Percentiles rank a stretch among this genome's conserved stretches.
Conservation (phyloP, 2,888 invertebrate genomes). For the Agonopterix arenella region DNA sequence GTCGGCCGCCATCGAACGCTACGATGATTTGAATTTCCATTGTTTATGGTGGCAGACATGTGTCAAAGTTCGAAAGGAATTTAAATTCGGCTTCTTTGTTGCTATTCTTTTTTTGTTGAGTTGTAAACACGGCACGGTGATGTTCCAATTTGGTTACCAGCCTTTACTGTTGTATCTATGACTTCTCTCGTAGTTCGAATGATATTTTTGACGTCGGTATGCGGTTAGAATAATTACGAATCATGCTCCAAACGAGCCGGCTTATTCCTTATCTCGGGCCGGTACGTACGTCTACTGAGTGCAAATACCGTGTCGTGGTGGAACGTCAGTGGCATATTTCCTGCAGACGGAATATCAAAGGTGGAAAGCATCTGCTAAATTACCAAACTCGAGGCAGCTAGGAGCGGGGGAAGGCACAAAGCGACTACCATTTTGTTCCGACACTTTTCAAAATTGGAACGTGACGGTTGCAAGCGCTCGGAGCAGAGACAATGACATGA, state of each 20-base stretch:
- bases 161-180: slow-evolving; percentile 60
- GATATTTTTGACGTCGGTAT: slow-evolving; percentile 70
- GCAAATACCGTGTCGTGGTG: neutral
- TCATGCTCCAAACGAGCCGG: slow-evolving; percentile 48
- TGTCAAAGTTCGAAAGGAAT: slow-evolving; percentile 77
- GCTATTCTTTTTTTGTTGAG: slow-evolving; percentile 66
- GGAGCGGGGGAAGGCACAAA: slow-evolving; percentile 60
- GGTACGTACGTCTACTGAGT: neutral
- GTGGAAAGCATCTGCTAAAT: slow-evolving; percentile 66
- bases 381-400: slow-evolving; percentile 53
- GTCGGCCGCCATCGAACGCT: slow-evolving; percentile 52
- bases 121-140: slow-evolving; percentile 73
- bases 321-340: slow-evolving; percentile 21
- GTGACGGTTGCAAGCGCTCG: slow-evolving; percentile 76
- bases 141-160: slow-evolving; percentile 74
- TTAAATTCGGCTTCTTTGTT: slow-evolving; percentile 76
- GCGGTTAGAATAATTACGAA: slow-evolving; percentile 67
- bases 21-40: slow-evolving; percentile 76
- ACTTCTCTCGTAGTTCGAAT: slow-evolving; percentile 51
- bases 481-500: slow-evolving; percentile 75
- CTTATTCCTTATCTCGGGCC: slow-evolving; percentile 7
- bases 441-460: slow-evolving; percentile 77
- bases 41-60: slow-evolving; percentile 78
- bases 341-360: slow-evolving; percentile 54
- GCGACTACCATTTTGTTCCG: slow-evolving; percentile 74